Evolutionary conservation across 2,888 invertebrate genomes (phyloP).

Genomic region (Sarcophaga variegata): DNA sequence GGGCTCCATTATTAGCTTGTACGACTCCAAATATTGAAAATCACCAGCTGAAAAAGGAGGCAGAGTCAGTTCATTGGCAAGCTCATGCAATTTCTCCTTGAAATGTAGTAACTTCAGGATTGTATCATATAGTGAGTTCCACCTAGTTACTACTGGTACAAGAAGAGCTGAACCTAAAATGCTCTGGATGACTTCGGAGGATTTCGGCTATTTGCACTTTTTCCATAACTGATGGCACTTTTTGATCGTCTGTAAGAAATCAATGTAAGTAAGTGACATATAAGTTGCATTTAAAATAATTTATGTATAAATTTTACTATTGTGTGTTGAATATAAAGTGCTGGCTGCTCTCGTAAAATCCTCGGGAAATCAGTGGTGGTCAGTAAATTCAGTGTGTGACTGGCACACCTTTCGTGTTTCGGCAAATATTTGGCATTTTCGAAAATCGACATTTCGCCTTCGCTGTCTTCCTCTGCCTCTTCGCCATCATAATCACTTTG

Average conservation of each 20-base stretch:
- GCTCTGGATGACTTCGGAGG: slow-evolving; percentile 48
- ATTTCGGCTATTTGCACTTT: slow-evolving; percentile 39
- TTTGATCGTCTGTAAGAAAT: slow-evolving; percentile 39
- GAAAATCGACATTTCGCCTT: slow-evolving; percentile 43
- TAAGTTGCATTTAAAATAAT: slow-evolving; percentile 23
- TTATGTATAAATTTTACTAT: slow-evolving; percentile 16
- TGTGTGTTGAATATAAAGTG: slow-evolving; percentile 4
- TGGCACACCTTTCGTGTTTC: slow-evolving; percentile 39
- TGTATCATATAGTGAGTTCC: slow-evolving; percentile 58
- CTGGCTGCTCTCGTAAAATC: slow-evolving; percentile 25
- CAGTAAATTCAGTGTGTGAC: slow-evolving; percentile 43
- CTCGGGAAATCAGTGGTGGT: slow-evolving; percentile 25
- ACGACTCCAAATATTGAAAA: slow-evolving; percentile 43
- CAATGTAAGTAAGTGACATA: slow-evolving; percentile 31
- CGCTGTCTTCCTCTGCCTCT: slow-evolving; percentile 50
- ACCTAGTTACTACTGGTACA: slow-evolving; percentile 49
- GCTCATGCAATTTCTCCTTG: slow-evolving; percentile 44
- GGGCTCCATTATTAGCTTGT: slow-evolving; percentile 34
- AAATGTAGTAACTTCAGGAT: slow-evolving; percentile 35
- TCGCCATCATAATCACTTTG: slow-evolving; percentile 16
- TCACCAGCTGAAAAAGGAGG: slow-evolving; percentile 37
- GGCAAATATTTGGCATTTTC: slow-evolving; percentile 43
- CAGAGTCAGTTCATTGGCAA: slow-evolving; percentile 33
- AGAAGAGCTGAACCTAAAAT: slow-evolving; percentile 48
- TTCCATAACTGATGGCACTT: slow-evolving; percentile 32